Conservation (phyloP, 2,888 invertebrate genomes). For the Torymus texanus region DNA sequence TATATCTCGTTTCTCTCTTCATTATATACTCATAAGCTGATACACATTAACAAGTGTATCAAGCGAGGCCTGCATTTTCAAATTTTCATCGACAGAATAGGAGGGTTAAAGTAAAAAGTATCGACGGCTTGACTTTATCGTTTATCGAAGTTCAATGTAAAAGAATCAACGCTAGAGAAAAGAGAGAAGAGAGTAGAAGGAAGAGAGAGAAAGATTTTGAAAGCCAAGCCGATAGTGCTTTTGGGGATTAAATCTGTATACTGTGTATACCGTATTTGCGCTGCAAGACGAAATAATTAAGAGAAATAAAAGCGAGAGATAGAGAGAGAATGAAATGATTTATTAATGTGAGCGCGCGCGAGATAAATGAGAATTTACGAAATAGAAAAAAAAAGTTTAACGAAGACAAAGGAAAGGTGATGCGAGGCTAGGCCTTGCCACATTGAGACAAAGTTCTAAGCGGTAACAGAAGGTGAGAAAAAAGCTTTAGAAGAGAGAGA, state of each 20-base stretch:
- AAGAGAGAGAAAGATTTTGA: slow-evolving; percentile 55
- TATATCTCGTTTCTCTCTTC: slow-evolving; percentile 27
- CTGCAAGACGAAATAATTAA: slow-evolving; percentile 64
- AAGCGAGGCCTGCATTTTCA: slow-evolving; percentile 53
- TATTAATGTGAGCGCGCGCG: slow-evolving; percentile 36
- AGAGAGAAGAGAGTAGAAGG: too few species aligned
- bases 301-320: slow-evolving; percentile 34
- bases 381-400: slow-evolving; percentile 47
- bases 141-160: not conserved
- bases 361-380: slow-evolving; percentile 46
- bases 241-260: slow-evolving; percentile 72
- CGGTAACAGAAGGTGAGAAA: slow-evolving; percentile 61
- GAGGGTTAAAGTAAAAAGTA: slow-evolving; percentile 63
- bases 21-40: not conserved
- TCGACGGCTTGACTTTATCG: slow-evolving; percentile 66
- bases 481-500: slow-evolving; percentile 62
- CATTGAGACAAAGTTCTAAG: slow-evolving; percentile 29
- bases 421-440: not conserved
- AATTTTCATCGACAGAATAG: slow-evolving; percentile 37
- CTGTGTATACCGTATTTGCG: slow-evolving; percentile 72
- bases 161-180: too few species aligned
- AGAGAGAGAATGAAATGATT: slow-evolving; percentile 50
- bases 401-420: slow-evolving; percentile 38
- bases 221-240: slow-evolving; percentile 69
- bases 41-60: not conserved